Evolutionary conservation across 2,888 invertebrate species (phyloP), one percentile per base, ranked within the genome.

Genomic region (Acanthosepion esculentum): DNA sequence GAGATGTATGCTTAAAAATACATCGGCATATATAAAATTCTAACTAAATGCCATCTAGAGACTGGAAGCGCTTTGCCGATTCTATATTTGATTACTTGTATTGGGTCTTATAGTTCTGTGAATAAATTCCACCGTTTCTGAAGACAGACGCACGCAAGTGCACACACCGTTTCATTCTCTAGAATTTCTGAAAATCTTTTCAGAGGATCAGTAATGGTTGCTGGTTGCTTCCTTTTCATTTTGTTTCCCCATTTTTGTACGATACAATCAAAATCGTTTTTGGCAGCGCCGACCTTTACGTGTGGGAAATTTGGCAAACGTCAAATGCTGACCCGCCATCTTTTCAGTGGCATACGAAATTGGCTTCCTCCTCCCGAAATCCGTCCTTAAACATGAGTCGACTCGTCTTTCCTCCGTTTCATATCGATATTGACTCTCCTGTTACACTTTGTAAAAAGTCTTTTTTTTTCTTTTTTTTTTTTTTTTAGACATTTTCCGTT

Each of bases 181-280:
- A 64, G n/a, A 78, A 78, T n/a, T 8, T 78, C n/a, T n/a, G 29
- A 10, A 29, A 78, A n/a, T 78, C n/a, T 15, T 15, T n/a, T n/a
- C 4, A 29, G 29, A n/a, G n/a, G 78, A 78, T 78, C n/a, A 78
- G 78, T 78, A 78, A 78, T 78, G 78, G 78, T n/a, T 78, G 78
- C 78, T 29, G 29, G 64, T 29, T 29, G 64, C 29, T 64, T 64
- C 29, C 29, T 29, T 29, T 78, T n/a, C n/a, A 5, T n/a, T 78
- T 78, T 78, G 2, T 12, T n/a, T 29, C 41, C 1, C 78, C 78
- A 1, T 0, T 78, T 78, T 78, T 78, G 78, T 18, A n/a, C 29
- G 29, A 78, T 78, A 78, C 78, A 78, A 78, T 78, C n/a, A n/a
- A 78, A 78, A 78, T 78, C n/a, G 78, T 78, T 78, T 78, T 78